A percentile compares a stretch with the other conserved stretches of the same genome.
Conservation (phyloP, 2,888 invertebrate genomes). For the Mechanitis mazaeus region DNA sequence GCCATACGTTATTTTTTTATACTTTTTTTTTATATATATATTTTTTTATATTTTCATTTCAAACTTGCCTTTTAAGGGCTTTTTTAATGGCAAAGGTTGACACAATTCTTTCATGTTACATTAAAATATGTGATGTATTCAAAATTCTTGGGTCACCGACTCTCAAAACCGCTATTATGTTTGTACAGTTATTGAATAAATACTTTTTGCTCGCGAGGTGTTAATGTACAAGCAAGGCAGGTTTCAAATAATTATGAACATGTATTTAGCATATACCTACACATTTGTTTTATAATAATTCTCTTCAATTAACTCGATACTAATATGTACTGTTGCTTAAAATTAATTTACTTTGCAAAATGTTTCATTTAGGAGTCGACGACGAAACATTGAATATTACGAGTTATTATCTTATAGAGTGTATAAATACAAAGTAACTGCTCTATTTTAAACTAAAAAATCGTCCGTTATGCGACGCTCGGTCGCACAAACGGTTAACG, state of each 20-base stretch:
- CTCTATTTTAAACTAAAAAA: slow-evolving; percentile 28
- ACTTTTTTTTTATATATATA: slow-evolving; percentile 4
- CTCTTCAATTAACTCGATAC: background rate
- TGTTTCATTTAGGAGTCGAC: no score
- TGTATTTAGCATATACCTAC: background rate
- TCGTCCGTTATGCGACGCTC: slow-evolving; percentile 32
- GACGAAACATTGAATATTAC: no score
- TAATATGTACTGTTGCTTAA: no score
- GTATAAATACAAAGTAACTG: slow-evolving; percentile 14
- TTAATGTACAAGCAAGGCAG: slow-evolving; percentile 4
- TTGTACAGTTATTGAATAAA: slow-evolving; percentile 18
- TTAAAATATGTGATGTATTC: background rate
- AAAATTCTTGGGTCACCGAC: background rate
- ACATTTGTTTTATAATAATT: background rate
- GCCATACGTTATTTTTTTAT: slow-evolving; percentile 25
- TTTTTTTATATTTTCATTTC: no score
- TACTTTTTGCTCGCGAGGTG: slow-evolving; percentile 13
- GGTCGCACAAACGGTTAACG: slow-evolving; percentile 39
- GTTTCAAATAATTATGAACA: background rate
- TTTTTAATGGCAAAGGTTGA: background rate
- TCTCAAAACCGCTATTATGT: slow-evolving; percentile 11
- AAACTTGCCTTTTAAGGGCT: background rate
- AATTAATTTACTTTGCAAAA: no score
- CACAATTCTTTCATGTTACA: background rate
- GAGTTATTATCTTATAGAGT: no score